These are phyloP conservation scores for Choloepus didactylus DNA, from an alignment of 2,797 vertebrate genomes.

Conservation along the genomic window DNA sequence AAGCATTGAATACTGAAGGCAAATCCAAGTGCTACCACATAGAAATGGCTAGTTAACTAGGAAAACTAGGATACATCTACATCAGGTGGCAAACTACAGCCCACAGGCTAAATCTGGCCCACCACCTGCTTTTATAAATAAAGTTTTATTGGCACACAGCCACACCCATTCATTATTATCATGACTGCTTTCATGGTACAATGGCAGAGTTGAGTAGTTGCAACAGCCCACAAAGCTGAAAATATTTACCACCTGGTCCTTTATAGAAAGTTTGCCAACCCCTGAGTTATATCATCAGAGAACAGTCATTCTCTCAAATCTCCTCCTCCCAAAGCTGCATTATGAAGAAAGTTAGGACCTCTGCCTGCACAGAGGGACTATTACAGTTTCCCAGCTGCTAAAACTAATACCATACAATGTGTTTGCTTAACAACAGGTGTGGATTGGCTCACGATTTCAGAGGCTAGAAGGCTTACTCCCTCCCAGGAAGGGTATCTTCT, in stretches of 20 bases:
- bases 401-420: no score
- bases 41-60: accelerated
- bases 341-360: not conserved
- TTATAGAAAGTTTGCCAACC: no score
- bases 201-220: not conserved
- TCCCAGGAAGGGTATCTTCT: no score
- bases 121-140: not conserved
- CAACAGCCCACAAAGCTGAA: not conserved
- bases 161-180: not conserved
- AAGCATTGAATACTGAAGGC: not conserved
- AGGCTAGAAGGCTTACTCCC: no score
- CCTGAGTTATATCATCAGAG: no score
- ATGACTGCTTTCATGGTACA: not conserved
- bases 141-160: not conserved
- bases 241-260: not conserved
- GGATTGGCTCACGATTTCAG: no score
- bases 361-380: not conserved
- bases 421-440: no score
- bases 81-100: not conserved
- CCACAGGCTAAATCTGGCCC: not conserved
- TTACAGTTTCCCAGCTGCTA: not conserved
- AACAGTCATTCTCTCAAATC: not conserved
- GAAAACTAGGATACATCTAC: not conserved
- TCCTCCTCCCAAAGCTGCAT: not conserved
- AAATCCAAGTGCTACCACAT: not conserved